Evolutionary conservation across 2,888 invertebrate species (phyloP), one percentile per base, ranked within the genome.

Genomic region (Rhagonycha fulva): DNA sequence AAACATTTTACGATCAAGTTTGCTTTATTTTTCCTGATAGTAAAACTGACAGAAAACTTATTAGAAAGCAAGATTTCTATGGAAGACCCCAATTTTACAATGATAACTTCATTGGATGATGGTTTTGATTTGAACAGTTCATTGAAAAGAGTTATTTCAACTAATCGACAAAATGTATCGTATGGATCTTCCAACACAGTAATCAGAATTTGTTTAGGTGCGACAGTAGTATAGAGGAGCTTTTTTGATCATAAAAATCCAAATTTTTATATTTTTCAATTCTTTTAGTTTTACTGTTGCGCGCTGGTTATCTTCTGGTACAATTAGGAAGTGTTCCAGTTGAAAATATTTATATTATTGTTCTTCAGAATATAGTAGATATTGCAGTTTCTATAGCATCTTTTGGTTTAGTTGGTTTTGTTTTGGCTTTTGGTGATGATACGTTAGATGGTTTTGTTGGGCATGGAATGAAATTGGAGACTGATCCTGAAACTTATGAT

Each of bases 311-410:
- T 68, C 79, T 86, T 4, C 78, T 87, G 10, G 78, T 87, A 0
- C 86, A 88, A 79, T 72, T 87, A 11, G 86, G 87, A 14, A 85
- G 83, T 62, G 82, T 87, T 28, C 87, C 88, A 19, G 81, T 84
- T 9, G 84, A 83, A 72, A 85, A 87, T 74, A 83, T 86, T 0
- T 86, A 87, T 72, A 80, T 85, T 61, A 85, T 88, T 14, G 73
- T 88, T 0, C 79, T 87, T 0, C 87, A 88, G 26, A 88, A 88
- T 78, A 79, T 86, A 11, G 68, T 87, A 0, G 88, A 88, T 61
- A 79, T 88, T 62, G 82, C 84, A 7, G 83, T 85, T 68, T 81
- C 84, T 4, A 84, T 84, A 4, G 26, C 84, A 9, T 81, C 84
- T 1, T 88, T 84, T 77, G 76, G 83, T 2, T 62, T 86, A 9